A percentile compares a stretch with the other conserved stretches of the same genome.
Conservation (phyloP, 2,113 vertebrate species). For the Cinclus cinclus region DNA sequence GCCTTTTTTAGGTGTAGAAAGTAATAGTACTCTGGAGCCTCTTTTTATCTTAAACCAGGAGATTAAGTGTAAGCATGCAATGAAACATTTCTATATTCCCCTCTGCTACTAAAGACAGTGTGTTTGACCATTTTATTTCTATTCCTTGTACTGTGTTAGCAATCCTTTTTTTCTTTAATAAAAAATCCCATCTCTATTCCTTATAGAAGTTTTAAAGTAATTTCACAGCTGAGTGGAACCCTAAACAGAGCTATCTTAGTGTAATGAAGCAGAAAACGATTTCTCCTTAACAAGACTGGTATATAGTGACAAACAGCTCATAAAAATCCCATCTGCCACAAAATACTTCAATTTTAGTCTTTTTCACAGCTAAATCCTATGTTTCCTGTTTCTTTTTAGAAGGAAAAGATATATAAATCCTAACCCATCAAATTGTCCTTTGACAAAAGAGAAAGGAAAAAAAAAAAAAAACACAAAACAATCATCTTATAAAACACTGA, state of each 20-base stretch:
- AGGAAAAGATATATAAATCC: conserved; percentile 59
- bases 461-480: background rate
- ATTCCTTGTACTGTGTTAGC: conserved; percentile 63
- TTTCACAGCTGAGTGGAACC: conserved; percentile 82
- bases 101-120: conserved; percentile 18
- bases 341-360: conserved; percentile 72
- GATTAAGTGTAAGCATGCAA: conserved; percentile 42
- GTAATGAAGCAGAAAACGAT: conserved; percentile 84
- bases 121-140: conserved; percentile 65
- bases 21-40: conserved; percentile 1
- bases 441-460: conserved; percentile 9
- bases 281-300: conserved; percentile 81
- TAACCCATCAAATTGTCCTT: conserved; percentile 47
- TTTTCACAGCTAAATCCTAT: conserved; percentile 71
- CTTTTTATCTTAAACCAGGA: conserved; percentile 47
- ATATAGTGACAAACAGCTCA: conserved; percentile 81
- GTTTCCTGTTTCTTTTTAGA: conserved; percentile 72
- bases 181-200: conserved; percentile 71
- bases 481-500: conserved; percentile 27
- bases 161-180: conserved; percentile 67
- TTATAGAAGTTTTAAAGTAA: conserved; percentile 82
- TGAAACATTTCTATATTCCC: conserved; percentile 21
- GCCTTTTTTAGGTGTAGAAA: conserved; percentile 33
- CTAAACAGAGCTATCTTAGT: conserved; percentile 82
- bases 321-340: conserved; percentile 82